Percentiles rank a stretch among this genome's conserved stretches.
phyloP scores from a whole-genome alignment of 2,797 vertebrate genomes.

The Trematomus bernacchii region DNA sequence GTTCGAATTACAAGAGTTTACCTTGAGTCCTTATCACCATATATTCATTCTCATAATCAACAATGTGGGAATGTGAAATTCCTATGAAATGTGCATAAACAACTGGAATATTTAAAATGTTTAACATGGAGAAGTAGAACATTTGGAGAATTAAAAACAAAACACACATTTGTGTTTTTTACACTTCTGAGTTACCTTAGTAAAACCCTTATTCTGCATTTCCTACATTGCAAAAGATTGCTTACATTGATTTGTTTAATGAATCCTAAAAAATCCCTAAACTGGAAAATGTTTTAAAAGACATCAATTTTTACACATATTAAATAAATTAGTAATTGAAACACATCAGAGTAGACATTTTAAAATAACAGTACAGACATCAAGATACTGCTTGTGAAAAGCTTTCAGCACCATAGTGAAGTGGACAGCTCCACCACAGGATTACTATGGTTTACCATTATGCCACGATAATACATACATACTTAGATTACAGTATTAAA shows the following conservation, averaged over 20 bases:
- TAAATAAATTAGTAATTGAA: not conserved
- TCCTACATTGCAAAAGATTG: not conserved
- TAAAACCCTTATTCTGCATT: not conserved
- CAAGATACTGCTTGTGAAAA: not conserved
- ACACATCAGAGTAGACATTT: conserved; percentile 2
- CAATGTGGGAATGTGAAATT: not conserved
- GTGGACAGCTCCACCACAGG: conserved; percentile 47
- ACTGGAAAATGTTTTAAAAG: not conserved
- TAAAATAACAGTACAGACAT: not conserved
- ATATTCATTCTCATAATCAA: not conserved
- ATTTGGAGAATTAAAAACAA: not conserved
- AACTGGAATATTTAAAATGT: too few species aligned
- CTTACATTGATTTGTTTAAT: not conserved
- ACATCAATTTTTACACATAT: too few species aligned
- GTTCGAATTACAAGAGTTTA: not conserved
- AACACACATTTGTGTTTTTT: not conserved
- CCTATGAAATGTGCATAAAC: too few species aligned
- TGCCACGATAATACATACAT: not conserved
- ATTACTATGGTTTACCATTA: not conserved
- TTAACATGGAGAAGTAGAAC: not conserved
- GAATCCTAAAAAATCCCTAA: not conserved
- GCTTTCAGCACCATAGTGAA: conserved; percentile 48
- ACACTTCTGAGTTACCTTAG: not conserved
- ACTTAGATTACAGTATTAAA: not conserved
- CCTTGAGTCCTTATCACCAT: not conserved